Conservation (phyloP, 92 coral and sea anemone species). For the Zoanthus solanderi region DNA sequence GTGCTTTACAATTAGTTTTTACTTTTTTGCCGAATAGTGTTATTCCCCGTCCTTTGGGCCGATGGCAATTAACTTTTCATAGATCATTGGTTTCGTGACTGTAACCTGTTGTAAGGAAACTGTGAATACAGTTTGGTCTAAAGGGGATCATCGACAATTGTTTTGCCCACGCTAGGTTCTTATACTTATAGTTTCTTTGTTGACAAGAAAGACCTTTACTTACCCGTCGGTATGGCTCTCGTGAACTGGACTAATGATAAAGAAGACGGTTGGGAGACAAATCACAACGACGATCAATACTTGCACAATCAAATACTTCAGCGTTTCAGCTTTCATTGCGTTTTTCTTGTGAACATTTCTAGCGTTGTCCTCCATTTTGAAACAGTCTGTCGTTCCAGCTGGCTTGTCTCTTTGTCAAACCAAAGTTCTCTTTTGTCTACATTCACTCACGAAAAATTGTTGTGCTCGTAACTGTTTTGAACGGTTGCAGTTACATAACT, state of each 20-base stretch:
- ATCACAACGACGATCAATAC: constrained; percentile 66
- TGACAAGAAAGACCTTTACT: constrained; percentile 5
- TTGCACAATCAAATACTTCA: constrained; percentile 63
- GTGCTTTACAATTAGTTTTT: not conserved
- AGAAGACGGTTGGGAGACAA: constrained; percentile 87
- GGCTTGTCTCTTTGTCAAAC: not conserved
- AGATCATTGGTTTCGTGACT: not conserved
- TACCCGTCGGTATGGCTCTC: constrained; percentile 61
- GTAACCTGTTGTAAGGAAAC: not conserved
- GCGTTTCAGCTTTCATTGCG: constrained; percentile 50
- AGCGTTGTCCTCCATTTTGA: constrained; percentile 19
- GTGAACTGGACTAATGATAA: constrained; percentile 67
- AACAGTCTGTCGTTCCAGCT: not conserved
- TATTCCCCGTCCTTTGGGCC: not conserved
- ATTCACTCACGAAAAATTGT: too few relatives aligned
- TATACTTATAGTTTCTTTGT: not conserved
- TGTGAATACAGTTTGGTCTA: not conserved
- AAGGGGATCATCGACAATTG: not conserved
- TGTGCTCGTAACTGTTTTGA: not conserved
- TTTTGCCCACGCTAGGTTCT: not conserved
- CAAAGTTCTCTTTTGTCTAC: not conserved
- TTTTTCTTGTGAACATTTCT: constrained; percentile 8
- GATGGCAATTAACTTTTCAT: not conserved
- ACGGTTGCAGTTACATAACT: not conserved
- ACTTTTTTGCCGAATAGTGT: not conserved